phyloP scores from a whole-genome alignment of 1,140 invertebrate species.

The Trichonephila inaurata region DNA sequence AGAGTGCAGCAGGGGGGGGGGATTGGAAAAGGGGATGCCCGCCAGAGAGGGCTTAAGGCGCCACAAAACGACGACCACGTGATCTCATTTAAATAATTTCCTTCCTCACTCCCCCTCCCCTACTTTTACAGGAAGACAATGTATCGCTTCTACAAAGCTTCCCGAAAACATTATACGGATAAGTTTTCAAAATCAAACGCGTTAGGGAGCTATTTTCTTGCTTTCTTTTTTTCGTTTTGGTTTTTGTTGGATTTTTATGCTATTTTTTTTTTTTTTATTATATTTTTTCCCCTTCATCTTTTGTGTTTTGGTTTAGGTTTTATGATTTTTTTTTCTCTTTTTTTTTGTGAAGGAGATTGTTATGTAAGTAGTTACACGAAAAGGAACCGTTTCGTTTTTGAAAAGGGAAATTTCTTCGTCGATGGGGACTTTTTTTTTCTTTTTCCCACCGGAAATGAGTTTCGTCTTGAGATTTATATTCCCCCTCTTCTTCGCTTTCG shows the following conservation, averaged over 20 bases:
- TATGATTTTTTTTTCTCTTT: not conserved
- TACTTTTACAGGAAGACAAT: slow-evolving; percentile 56
- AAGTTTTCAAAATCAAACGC: slow-evolving; percentile 76
- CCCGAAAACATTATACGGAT: slow-evolving; percentile 75
- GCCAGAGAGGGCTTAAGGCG: slow-evolving; percentile 68
- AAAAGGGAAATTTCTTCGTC: slow-evolving; percentile 33
- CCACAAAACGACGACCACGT: slow-evolving; percentile 74
- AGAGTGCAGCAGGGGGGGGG: not conserved
- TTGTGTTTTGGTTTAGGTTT: slow-evolving; percentile 31
- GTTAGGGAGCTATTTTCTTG: slow-evolving; percentile 55
- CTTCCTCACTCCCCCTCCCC: not conserved
- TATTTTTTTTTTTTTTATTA: not conserved
- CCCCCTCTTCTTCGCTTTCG: not conserved
- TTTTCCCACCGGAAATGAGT: not conserved
- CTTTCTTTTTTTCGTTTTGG: slow-evolving; percentile 25
- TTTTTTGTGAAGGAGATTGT: slow-evolving; percentile 20
- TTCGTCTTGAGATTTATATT: slow-evolving; percentile 27
- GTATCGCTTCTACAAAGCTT: slow-evolving; percentile 72
- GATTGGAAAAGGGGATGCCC: not conserved
- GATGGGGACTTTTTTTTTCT: not conserved
- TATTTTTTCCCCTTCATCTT: not conserved
- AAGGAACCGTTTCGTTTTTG: slow-evolving; percentile 46
- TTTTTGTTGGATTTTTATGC: slow-evolving; percentile 15
- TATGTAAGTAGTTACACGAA: slow-evolving; percentile 32
- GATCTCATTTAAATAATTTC: slow-evolving; percentile 77